Base-by-base conservation (phyloP, 1,140 invertebrate species). In the Euwallacea similis region DNA sequence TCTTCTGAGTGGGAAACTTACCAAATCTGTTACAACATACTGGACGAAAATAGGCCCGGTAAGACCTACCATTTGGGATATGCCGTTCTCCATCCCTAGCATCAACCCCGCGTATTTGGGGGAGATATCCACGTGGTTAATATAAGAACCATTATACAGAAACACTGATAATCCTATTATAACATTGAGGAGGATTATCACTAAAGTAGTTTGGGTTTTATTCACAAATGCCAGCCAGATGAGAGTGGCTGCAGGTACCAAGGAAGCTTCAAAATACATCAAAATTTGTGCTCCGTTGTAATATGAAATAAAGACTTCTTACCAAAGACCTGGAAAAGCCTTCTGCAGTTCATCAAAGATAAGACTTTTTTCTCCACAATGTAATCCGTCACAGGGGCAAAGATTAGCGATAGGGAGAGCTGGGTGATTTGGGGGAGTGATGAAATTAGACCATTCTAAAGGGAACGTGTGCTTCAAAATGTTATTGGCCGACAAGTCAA, bases 391-490 rank as follows among this genome's bases (percentile, higher is more conserved):
- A 88, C 44, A 72, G 85, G 87, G 9, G 90, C 87, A 8, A 89
- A 83, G 0, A 88, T 83, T 44, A 92, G 86, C 42, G 88, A 87
- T 44, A 90, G 76, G 0, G 91, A 61, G 85, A 88, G 91, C 83
- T 90, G 90, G 0, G 84, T 85, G 0, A 91, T 75, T 78, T 96
- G 97, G 0, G 95, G 95, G 6, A 95, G 78, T 0, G 94, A 89
- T 16, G 93, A 90, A 47, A 88, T 80, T 8, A 88, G 76, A 7
- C 92, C 92, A 78, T 91, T 91, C 91, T 94, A 81, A 47, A 82
- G 15, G 50, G 9, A 58, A 9, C 9, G 16, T 33, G 55, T 58
- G 1, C 6, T 58, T 33, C 21, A 13, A 10, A 6, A 58, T 13
- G 6, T 50, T 11, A 50, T 50, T 10, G 6, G 46, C 21, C 21